These are phyloP conservation scores for Tachypleus tridentatus DNA, from an alignment of 1,140 invertebrate species.

Conservation along the genomic window DNA sequence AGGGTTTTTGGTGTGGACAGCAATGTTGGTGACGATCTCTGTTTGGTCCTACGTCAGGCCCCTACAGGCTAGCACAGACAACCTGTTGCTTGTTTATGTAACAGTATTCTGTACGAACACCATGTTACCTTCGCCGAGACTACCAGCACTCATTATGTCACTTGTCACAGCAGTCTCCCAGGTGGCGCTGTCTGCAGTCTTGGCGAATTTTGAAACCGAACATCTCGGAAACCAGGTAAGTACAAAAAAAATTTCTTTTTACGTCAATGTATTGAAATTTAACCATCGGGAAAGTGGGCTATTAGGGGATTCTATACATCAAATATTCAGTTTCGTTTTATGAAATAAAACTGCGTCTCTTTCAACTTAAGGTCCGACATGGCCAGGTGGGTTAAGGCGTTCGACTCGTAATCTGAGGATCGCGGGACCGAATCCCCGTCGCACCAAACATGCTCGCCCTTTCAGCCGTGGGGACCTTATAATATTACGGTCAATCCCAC, in stretches of 20 bases:
- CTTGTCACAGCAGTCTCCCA: conserved; percentile 25
- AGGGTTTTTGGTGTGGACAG: conserved; percentile 24
- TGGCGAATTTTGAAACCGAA: conserved; percentile 21
- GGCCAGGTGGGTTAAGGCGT: no score
- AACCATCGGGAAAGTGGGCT: no score
- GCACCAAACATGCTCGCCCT: no score
- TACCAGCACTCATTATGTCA: conserved; percentile 24
- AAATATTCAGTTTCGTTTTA: no score
- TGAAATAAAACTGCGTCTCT: no score
- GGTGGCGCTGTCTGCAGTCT: conserved; percentile 24
- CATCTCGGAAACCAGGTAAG: conserved; percentile 23
- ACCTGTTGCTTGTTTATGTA: conserved; percentile 27
- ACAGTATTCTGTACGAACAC: conserved; percentile 30
- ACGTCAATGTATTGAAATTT: no score
- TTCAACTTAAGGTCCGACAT: no score
- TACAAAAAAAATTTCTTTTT: background rate
- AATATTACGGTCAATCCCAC: no score
- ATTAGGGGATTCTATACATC: no score
- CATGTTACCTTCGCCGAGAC: conserved; percentile 27
- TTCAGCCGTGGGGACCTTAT: no score
- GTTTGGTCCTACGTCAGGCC: conserved; percentile 20
- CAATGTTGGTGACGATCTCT: conserved; percentile 17
- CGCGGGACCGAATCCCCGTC: no score
- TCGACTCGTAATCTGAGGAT: no score
- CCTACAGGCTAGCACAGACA: conserved; percentile 23